phyloP scores from a whole-genome alignment of 2,888 invertebrate genomes.

The Ischnus inquisitorius region DNA sequence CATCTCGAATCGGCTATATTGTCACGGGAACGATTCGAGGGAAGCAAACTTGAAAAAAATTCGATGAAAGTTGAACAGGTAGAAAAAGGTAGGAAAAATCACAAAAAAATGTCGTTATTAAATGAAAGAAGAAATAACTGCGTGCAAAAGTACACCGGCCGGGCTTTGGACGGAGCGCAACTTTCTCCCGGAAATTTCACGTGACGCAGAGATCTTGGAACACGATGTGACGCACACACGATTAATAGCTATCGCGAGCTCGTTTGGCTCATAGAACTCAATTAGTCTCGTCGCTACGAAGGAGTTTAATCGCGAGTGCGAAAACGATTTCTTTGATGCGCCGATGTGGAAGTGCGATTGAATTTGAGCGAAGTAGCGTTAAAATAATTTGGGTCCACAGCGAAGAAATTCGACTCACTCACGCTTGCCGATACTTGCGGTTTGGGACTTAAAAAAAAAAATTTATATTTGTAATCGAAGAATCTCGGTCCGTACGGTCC shows the following conservation, averaged over 20 bases:
- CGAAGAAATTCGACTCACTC: background rate
- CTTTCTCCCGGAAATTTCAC: constrained; percentile 80
- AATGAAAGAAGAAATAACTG: too few relatives aligned
- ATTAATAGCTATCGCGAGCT: background rate
- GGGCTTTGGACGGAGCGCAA: constrained; percentile 49
- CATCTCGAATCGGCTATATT: constrained; percentile 36
- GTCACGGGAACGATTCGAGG: background rate
- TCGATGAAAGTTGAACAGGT: background rate
- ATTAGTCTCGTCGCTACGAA: background rate
- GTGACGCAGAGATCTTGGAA: constrained; percentile 66
- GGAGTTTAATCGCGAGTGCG: background rate
- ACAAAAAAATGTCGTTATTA: too few relatives aligned
- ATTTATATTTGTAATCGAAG: constrained; percentile 17
- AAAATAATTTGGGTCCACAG: background rate
- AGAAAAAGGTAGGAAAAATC: too few relatives aligned
- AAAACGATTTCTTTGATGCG: background rate
- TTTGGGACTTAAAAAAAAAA: too few relatives aligned
- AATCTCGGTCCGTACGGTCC: constrained; percentile 3
- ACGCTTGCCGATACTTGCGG: background rate
- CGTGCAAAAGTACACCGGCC: background rate
- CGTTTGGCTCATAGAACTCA: too few relatives aligned
- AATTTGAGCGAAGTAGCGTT: too few relatives aligned
- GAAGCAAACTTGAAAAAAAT: background rate
- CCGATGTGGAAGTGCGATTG: too few relatives aligned
- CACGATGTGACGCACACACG: constrained; percentile 9